Percentiles rank a stretch among this genome's conserved stretches.
phyloP scores from a whole-genome alignment of 2,797 vertebrate species.

The Eutrigla gurnardus region DNA sequence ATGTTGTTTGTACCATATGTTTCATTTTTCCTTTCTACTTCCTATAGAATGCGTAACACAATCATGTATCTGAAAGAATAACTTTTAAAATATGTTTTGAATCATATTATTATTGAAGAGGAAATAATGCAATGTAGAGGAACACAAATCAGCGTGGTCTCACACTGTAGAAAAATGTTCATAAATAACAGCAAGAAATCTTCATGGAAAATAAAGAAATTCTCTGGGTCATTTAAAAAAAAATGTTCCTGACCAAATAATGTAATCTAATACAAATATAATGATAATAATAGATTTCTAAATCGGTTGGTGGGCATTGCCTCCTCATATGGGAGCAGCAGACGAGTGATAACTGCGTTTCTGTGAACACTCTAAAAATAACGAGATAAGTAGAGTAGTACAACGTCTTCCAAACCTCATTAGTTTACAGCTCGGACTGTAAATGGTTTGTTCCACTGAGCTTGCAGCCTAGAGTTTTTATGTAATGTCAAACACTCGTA shows the following conservation, averaged over 20 bases:
- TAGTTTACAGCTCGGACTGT: neutral
- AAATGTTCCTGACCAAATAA: neutral
- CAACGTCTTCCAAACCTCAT: conserved; percentile 6
- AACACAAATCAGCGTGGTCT: neutral
- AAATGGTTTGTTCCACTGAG: neutral
- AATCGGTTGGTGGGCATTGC: neutral
- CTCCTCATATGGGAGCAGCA: conserved; percentile 28
- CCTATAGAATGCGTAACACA: no score
- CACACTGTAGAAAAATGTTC: neutral
- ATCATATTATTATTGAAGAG: neutral
- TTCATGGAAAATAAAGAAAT: no score
- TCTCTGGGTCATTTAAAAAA: no score
- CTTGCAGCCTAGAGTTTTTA: conserved; percentile 5
- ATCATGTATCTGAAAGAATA: no score
- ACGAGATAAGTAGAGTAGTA: conserved; percentile 22
- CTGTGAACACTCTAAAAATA: conserved; percentile 46
- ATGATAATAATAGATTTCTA: conserved; percentile 4
- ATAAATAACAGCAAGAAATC: no score
- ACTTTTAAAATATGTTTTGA: neutral
- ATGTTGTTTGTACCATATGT: no score
- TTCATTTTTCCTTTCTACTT: no score
- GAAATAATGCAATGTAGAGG: neutral
- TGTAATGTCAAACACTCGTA: conserved; percentile 16
- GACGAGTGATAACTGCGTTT: conserved; percentile 35
- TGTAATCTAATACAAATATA: neutral